Base-by-base conservation (phyloP, 2,888 invertebrate species). In the Plemyria rubiginata region DNA sequence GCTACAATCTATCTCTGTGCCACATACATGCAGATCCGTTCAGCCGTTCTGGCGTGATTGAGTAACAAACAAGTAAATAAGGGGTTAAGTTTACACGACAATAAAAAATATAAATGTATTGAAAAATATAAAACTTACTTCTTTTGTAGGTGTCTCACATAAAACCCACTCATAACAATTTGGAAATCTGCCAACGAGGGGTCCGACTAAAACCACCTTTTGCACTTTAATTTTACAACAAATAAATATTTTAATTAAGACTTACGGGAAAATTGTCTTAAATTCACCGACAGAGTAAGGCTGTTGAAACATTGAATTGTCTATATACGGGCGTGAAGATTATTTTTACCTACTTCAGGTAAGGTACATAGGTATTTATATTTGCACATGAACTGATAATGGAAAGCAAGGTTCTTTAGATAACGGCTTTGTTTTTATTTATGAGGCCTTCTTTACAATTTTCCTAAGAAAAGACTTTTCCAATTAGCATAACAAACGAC, bases 371-470 rank as follows among this genome's bases (percentile, higher is more conserved):
- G 45, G 46, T 55, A 61, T n/a, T n/a, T 22, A 40, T 56, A 61
- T 56, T 61, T 56, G 54, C 52, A 48, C 52, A 53, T 57, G 50
- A 16, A 60, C 55, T 55, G 65, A 65, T 65, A 65, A 62, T 43
- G 54, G n/a, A 41, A 56, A n/a, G 48, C 61, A 59, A 65, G 65
- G 65, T 55, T 65, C 38, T 32, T 53, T 62, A 62, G 65, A 65
- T 65, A 65, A 61, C 29, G 40, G 36, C 28, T 48, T 57, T 57
- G 59, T 54, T 58, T 43, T 59, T 59, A 63, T 63, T 59, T 46
- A 32, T 45, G 49, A n/a, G 13, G 45, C 22, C 13, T 1, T 45
- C 48, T 41, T 54, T 45, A 11, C 11, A 12, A 43, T 43, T 54
- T 43, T 16, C 16, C 11, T 1, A 41, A 41, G 28, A 49, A 49